Evolutionary conservation across 2,113 vertebrate genomes (phyloP).

Genomic region (Acrocephalus kingi): DNA sequence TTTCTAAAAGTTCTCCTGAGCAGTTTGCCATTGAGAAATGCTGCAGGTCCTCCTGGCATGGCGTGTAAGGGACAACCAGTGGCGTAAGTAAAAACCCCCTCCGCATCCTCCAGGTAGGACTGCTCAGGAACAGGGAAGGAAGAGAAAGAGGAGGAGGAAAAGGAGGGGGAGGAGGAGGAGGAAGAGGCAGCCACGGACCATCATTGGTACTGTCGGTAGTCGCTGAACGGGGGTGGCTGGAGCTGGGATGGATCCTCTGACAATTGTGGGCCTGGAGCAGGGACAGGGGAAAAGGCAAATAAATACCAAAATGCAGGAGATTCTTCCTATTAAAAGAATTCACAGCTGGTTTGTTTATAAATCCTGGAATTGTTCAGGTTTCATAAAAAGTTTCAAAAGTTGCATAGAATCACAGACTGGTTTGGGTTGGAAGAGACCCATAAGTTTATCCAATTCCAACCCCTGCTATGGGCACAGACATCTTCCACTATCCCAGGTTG

Average conservation of each 20-base stretch:
- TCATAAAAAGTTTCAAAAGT: background rate
- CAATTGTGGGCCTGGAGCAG: background rate
- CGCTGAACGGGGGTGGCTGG: background rate
- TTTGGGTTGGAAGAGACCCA: background rate
- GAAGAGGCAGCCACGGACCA: fast-evolving
- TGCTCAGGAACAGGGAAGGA: background rate
- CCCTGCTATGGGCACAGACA: background rate
- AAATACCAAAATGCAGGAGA: background rate
- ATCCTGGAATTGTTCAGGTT: background rate
- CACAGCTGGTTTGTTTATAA: background rate
- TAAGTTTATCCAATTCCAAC: background rate
- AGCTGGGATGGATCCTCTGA: slow-evolving; percentile 9
- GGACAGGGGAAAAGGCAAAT: background rate
- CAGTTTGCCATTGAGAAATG: slow-evolving; percentile 11
- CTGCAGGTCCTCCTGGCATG: background rate
- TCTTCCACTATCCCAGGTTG: fast-evolving
- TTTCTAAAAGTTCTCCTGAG: background rate
- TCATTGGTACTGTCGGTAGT: background rate
- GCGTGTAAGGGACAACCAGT: background rate
- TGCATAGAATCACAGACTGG: background rate
- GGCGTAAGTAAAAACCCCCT: background rate
- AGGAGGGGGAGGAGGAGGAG: too few species aligned
- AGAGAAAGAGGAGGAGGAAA: background rate
- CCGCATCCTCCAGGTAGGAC: background rate
- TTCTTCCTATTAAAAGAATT: background rate